These are phyloP conservation scores for Dendrolimus pini DNA, from an alignment of 2,888 invertebrate genomes.

Conservation along the genomic window DNA sequence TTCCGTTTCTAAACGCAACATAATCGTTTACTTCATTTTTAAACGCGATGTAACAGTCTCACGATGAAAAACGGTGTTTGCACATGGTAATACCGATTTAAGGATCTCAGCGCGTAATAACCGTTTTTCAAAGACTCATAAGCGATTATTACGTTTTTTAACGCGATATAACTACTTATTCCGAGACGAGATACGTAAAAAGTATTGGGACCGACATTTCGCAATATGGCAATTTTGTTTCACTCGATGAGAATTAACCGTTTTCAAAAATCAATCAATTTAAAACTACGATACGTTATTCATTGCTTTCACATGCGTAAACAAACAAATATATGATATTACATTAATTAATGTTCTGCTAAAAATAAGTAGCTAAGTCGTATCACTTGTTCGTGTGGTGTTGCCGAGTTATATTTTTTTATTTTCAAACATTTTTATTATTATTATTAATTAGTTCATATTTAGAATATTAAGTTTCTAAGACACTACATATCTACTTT, in stretches of 20 bases:
- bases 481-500: slow-evolving; percentile 67
- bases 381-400: slow-evolving; percentile 73
- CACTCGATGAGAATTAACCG: background rate
- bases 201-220: background rate
- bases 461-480: slow-evolving; percentile 73
- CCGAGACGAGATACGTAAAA: background rate
- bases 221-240: background rate
- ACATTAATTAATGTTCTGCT: slow-evolving; percentile 36
- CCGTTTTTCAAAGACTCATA: too few species aligned
- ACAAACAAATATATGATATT: slow-evolving; percentile 53
- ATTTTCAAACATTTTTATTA: background rate
- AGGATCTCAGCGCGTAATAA: too few species aligned
- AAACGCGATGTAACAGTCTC: too few species aligned
- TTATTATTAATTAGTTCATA: slow-evolving; percentile 29
- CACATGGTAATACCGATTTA: too few species aligned
- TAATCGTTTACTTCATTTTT: too few species aligned
- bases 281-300: slow-evolving; percentile 41
- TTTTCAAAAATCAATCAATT: slow-evolving; percentile 2
- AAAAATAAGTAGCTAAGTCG: slow-evolving; percentile 61
- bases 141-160: too few species aligned
- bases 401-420: slow-evolving; percentile 44
- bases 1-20: too few species aligned
- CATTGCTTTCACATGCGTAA: slow-evolving; percentile 56
- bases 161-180: too few species aligned
- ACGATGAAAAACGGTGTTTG: too few species aligned